Conservation (phyloP, 1,140 invertebrate genomes). For the Cydia strobilella region DNA sequence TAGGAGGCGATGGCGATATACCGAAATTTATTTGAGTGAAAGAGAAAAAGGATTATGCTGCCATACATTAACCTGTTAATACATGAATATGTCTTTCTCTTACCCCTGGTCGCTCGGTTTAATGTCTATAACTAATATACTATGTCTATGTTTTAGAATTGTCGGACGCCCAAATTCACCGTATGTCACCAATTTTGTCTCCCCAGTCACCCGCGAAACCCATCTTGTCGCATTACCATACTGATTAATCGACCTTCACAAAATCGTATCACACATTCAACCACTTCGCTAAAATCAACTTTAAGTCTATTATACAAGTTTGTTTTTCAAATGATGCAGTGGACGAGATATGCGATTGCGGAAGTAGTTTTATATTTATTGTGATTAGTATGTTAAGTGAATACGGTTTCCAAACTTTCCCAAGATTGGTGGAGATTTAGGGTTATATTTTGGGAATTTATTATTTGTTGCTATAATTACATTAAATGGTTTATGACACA, state of each 20-base stretch:
- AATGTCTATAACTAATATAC: no score
- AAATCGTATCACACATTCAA: not conserved
- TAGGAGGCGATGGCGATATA: no score
- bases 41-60: no score
- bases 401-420: not conserved
- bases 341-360: not conserved
- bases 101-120: no score
- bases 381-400: constrained; percentile 18
- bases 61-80: no score
- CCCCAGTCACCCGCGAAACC: not conserved
- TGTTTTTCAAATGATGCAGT: not conserved
- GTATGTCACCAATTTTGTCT: not conserved
- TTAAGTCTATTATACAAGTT: not conserved
- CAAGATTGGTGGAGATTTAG: not conserved
- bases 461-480: not conserved
- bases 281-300: not conserved
- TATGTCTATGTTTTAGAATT: no score
- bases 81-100: no score
- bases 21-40: no score
- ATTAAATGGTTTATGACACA: no score
- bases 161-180: not conserved
- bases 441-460: constrained; percentile 6
- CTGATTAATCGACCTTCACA: not conserved
- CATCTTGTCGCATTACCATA: constrained; percentile 18
- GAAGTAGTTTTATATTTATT: not conserved